These are phyloP conservation scores for Volucella inflata DNA, from an alignment of 2,888 invertebrate genomes.

Conservation along the genomic window DNA sequence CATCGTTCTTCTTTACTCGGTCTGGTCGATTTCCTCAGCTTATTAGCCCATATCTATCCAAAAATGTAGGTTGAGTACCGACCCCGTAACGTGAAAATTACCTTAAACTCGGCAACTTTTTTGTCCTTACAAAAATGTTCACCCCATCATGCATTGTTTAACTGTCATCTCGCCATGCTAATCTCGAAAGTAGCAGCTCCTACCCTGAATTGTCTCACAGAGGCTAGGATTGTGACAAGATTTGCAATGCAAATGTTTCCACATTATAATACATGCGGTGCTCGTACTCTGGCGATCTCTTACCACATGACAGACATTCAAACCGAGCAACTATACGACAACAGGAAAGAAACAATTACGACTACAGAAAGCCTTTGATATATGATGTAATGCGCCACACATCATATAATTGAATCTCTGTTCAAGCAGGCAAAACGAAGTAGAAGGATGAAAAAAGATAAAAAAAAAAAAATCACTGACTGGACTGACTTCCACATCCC, in stretches of 20 bases:
- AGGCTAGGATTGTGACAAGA: conserved; percentile 8
- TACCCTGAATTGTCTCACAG: conserved; percentile 8
- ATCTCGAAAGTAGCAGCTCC: conserved; percentile 5
- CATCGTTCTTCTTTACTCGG: too few relatives aligned
- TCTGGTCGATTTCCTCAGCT: too few relatives aligned
- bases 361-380: conserved; percentile 51
- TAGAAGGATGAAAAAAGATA: background rate
- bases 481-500: conserved; percentile 26
- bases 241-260: conserved; percentile 46
- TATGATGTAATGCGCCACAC: conserved; percentile 25
- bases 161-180: conserved; percentile 4
- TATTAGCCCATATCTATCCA: too few relatives aligned
- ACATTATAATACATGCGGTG: conserved; percentile 6
- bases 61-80: too few relatives aligned
- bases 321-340: conserved; percentile 8
- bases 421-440: conserved; percentile 51
- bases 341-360: conserved; percentile 50
- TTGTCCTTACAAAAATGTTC: conserved; percentile 6
- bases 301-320: conserved; percentile 22
- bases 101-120: too few relatives aligned
- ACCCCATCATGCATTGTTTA: conserved; percentile 18
- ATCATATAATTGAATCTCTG: conserved; percentile 56
- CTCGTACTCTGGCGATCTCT: background rate
- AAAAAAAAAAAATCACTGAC: background rate
- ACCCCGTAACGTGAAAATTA: too few relatives aligned